Percentiles rank a stretch among this genome's conserved stretches.
These are phyloP conservation scores for Glaucopsyche alexis DNA, from an alignment of 2,888 invertebrate species.

Conservation along the genomic window DNA sequence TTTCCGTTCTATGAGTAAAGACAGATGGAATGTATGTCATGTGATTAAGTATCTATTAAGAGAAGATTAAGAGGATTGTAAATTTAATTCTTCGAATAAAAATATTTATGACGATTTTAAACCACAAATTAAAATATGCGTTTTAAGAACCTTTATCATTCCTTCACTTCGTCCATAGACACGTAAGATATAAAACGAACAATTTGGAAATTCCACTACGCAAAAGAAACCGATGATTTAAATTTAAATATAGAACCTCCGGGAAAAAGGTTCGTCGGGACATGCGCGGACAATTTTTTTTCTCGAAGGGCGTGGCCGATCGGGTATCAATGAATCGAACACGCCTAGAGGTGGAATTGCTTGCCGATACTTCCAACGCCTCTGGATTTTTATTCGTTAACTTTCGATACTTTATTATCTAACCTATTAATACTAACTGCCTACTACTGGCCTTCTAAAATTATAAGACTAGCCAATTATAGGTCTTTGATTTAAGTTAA, in stretches of 20 bases:
- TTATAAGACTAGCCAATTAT: too few species aligned
- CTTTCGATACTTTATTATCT: constrained; percentile 5
- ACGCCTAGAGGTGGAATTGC: constrained; percentile 41
- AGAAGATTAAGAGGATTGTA: too few species aligned
- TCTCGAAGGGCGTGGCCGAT: constrained; percentile 54
- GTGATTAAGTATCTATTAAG: too few species aligned
- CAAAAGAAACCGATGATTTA: background rate
- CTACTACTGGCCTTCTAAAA: background rate
- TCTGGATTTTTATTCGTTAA: constrained; percentile 22
- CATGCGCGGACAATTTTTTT: constrained; percentile 59
- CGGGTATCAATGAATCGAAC: constrained; percentile 48
- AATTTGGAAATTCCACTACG: background rate
- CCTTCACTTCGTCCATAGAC: too few species aligned
- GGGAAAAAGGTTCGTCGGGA: constrained; percentile 37
- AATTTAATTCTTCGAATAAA: too few species aligned
- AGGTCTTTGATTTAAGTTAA: too few species aligned
- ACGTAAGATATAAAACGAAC: background rate
- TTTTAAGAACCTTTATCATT: too few species aligned
- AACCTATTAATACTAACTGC: background rate
- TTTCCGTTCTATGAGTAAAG: too few species aligned
- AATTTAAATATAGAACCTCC: constrained; percentile 21
- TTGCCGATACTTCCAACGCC: constrained; percentile 12
- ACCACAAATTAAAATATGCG: too few species aligned
- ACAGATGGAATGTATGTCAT: too few species aligned
- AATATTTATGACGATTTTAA: too few species aligned